Evolutionary conservation across 2,888 invertebrate genomes (phyloP).

Genomic region (Eulithis testata): DNA sequence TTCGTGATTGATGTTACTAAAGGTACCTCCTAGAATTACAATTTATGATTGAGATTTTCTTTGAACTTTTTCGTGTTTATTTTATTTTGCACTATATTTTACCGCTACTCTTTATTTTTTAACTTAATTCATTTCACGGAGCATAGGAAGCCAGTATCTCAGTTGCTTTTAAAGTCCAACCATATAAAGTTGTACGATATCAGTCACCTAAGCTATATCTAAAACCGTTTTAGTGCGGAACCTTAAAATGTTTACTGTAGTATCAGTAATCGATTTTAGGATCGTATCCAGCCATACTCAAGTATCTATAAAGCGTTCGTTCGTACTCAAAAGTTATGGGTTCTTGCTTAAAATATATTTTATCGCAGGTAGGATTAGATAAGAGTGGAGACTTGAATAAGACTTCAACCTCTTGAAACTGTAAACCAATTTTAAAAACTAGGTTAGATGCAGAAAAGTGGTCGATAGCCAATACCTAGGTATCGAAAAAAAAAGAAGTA

Average conservation of each 20-base stretch:
- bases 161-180: not conserved
- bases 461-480: too few species aligned
- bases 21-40: too few species aligned
- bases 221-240: constrained; percentile 9
- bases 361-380: constrained; percentile 39
- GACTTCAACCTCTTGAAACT: constrained; percentile 24
- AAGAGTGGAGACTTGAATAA: too few species aligned
- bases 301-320: constrained; percentile 46
- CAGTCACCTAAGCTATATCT: not conserved
- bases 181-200: not conserved
- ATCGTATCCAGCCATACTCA: constrained; percentile 37
- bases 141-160: not conserved
- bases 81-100: too few species aligned
- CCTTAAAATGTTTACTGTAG: constrained; percentile 25
- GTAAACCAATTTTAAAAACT: not conserved
- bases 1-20: too few species aligned
- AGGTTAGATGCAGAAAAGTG: too few species aligned
- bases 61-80: too few species aligned
- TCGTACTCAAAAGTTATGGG: constrained; percentile 44
- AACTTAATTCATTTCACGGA: too few species aligned
- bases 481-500: too few species aligned
- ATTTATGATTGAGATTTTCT: too few species aligned
- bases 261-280: constrained; percentile 40
- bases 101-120: too few species aligned
- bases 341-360: constrained; percentile 44